Evolutionary conservation across 2,888 invertebrate genomes (phyloP).

Genomic region (Drosophila putrida): DNA sequence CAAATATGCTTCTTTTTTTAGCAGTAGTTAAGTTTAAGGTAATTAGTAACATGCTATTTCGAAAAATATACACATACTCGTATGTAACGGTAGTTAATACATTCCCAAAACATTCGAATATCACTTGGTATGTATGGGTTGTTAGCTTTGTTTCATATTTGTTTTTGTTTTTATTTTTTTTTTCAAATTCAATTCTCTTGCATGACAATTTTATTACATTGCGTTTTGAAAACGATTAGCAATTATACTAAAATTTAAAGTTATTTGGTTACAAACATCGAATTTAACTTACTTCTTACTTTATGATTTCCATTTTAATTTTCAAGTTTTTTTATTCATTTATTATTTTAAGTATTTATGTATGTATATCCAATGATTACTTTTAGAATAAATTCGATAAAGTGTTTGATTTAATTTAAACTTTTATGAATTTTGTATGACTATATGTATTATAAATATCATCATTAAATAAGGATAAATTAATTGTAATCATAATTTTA

Average conservation of each 20-base stretch:
- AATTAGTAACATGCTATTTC: slow-evolving; percentile 52
- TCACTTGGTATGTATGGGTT: slow-evolving; percentile 66
- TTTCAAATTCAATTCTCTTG: slow-evolving; percentile 78
- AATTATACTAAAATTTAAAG: slow-evolving; percentile 30
- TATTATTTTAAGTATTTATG: slow-evolving; percentile 18
- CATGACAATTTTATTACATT: slow-evolving; percentile 70
- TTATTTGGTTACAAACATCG: slow-evolving; percentile 45
- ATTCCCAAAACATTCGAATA: slow-evolving; percentile 70
- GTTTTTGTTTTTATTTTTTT: slow-evolving; percentile 41
- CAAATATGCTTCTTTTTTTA: slow-evolving; percentile 25
- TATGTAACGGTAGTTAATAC: slow-evolving; percentile 41
- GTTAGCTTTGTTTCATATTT: slow-evolving; percentile 21
- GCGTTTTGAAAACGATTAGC: slow-evolving; percentile 61
- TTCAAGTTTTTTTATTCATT: not conserved
- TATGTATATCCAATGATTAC: slow-evolving; percentile 45
- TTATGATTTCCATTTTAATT: slow-evolving; percentile 22
- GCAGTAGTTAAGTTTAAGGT: slow-evolving; percentile 37
- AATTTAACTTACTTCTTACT: slow-evolving; percentile 40
- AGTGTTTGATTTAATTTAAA: slow-evolving; percentile 44
- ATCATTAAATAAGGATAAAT: slow-evolving; percentile 37
- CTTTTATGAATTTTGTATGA: slow-evolving; percentile 23
- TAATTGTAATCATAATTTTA: slow-evolving; percentile 32
- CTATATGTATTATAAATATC: slow-evolving; percentile 35
- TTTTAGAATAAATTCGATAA: slow-evolving; percentile 67
- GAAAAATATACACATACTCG: slow-evolving; percentile 54